Conservation (phyloP, 2,888 invertebrate species). For the Agapetus fuscipes region DNA sequence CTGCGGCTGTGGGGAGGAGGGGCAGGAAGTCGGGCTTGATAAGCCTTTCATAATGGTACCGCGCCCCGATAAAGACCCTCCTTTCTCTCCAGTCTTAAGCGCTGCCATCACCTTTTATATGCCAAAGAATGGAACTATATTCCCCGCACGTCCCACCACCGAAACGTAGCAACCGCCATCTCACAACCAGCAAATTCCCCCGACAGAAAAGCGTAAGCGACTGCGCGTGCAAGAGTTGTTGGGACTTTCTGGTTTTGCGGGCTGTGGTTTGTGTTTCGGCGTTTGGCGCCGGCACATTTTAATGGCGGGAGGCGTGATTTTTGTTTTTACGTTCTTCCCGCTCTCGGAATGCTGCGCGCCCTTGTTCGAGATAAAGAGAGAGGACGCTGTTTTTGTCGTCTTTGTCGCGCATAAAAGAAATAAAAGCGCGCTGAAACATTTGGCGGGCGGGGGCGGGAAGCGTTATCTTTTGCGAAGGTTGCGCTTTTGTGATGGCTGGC, state of each 20-base stretch:
- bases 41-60: slow-evolving; percentile 45
- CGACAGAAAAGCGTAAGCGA: slow-evolving; percentile 10
- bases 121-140: slow-evolving; percentile 23
- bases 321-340: slow-evolving; percentile 22
- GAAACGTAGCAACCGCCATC: background rate
- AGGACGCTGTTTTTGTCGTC: slow-evolving; percentile 19
- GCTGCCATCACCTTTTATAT: slow-evolving; percentile 25
- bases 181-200: slow-evolving; percentile 10
- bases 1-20: too few relatives aligned
- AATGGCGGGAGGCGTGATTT: slow-evolving; percentile 22
- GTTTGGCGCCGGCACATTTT: slow-evolving; percentile 14
- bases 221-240: slow-evolving; percentile 32
- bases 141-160: slow-evolving; percentile 7
- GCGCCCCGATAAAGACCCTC: slow-evolving; percentile 42
- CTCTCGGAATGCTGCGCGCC: slow-evolving; percentile 13
- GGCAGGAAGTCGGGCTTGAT: slow-evolving; percentile 32
- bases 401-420: slow-evolving; percentile 18
- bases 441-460: slow-evolving; percentile 8
- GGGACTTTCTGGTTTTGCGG: slow-evolving; percentile 4
- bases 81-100: slow-evolving; percentile 35
- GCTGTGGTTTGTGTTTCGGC: slow-evolving; percentile 11
- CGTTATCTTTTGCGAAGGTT: slow-evolving; percentile 21
- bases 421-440: slow-evolving; percentile 7
- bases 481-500: slow-evolving; percentile 20
- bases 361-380: slow-evolving; percentile 21